Percentiles rank a stretch among this genome's conserved stretches.
phyloP scores from a whole-genome alignment of 2,113 vertebrate species.

The Sterrhoptilus dennistouni region DNA sequence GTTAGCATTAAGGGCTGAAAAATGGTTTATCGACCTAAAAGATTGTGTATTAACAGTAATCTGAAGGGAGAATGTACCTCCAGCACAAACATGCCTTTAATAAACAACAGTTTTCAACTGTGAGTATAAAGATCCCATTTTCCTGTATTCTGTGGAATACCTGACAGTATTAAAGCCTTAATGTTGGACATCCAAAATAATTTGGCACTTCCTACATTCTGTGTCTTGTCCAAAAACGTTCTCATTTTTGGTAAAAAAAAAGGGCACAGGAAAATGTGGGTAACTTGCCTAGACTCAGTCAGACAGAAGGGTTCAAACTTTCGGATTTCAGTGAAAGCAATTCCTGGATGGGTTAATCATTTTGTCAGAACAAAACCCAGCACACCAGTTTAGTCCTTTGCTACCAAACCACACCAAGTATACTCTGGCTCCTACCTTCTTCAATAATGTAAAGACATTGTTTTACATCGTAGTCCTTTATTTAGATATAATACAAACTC shows the following conservation, averaged over 20 bases:
- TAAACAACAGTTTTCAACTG: not conserved
- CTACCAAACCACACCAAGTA: not conserved
- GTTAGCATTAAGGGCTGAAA: not conserved
- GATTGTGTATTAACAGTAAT: not conserved
- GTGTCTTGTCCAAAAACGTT: not conserved
- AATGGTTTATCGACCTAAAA: not conserved
- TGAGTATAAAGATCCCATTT: not conserved
- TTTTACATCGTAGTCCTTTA: not conserved
- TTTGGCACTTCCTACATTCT: not conserved
- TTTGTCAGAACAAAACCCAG: not conserved
- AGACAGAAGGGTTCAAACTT: not conserved
- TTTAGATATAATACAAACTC: not conserved
- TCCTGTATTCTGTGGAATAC: not conserved
- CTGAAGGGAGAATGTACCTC: not conserved
- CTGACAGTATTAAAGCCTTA: not conserved
- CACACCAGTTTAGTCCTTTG: not conserved
- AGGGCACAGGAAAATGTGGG: not conserved
- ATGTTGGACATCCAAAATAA: not conserved
- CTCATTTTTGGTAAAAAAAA: not conserved
- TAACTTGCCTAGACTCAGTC: not conserved
- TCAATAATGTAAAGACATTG: not conserved
- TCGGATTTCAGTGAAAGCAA: not conserved
- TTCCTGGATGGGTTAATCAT: not conserved
- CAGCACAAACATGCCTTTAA: not conserved
- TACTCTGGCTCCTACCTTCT: not conserved